A percentile compares a stretch with the other conserved stretches of the same genome.
Evolutionary conservation across 1,140 invertebrate genomes (phyloP).

Genomic region (Drosophila azteca): DNA sequence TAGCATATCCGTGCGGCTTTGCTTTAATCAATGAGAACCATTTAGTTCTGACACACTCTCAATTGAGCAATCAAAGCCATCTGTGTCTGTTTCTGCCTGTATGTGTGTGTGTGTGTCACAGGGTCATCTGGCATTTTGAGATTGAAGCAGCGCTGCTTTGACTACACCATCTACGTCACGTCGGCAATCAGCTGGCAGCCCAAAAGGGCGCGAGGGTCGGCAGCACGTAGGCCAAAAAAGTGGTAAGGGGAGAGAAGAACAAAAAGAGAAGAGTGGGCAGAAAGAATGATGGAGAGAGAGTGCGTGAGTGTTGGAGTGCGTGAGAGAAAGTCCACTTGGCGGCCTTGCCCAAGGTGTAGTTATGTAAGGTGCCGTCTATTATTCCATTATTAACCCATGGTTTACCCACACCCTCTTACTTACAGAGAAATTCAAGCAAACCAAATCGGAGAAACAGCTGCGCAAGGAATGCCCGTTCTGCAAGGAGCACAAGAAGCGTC

Average conservation of each 20-base stretch:
- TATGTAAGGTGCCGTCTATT: background rate
- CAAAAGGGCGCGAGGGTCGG: slow-evolving; percentile 21
- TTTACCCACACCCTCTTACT: slow-evolving; percentile 23
- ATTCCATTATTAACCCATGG: background rate
- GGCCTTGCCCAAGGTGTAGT: too few species aligned
- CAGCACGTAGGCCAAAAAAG: slow-evolving; percentile 57
- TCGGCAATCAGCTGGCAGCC: slow-evolving; percentile 40
- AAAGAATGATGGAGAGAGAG: slow-evolving; percentile 6
- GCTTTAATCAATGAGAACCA: slow-evolving; percentile 57
- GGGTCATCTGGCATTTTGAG: slow-evolving; percentile 43
- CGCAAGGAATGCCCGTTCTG: slow-evolving; percentile 85
- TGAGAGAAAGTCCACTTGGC: too few species aligned
- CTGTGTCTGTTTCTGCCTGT: slow-evolving; percentile 12
- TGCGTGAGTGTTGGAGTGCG: background rate
- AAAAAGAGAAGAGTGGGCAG: slow-evolving; percentile 3
- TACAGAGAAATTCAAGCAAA: slow-evolving; percentile 80
- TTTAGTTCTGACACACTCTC: slow-evolving; percentile 33
- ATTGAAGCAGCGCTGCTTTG: slow-evolving; percentile 7
- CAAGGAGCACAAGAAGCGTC: slow-evolving; percentile 85
- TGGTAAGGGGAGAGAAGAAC: background rate
- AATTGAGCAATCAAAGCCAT: slow-evolving; percentile 53
- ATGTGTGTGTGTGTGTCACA: slow-evolving; percentile 43
- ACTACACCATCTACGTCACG: slow-evolving; percentile 52
- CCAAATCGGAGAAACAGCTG: slow-evolving; percentile 67
- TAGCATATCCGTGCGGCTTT: slow-evolving; percentile 18